Conservation (phyloP, 2,888 invertebrate species). For the Aelia acuminata region DNA sequence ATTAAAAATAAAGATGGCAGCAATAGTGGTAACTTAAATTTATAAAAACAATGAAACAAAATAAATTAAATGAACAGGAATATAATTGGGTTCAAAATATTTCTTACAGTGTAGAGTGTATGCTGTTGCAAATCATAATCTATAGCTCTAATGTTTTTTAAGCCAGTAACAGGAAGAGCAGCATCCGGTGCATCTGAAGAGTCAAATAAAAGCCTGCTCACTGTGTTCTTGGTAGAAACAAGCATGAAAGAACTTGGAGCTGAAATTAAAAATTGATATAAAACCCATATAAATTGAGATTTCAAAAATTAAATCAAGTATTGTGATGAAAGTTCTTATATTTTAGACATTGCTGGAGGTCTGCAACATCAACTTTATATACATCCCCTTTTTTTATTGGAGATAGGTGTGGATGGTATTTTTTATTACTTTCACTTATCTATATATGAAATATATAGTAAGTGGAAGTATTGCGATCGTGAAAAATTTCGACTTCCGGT, state of each 20-base stretch:
- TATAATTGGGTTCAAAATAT: conserved; percentile 65
- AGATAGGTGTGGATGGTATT: no score
- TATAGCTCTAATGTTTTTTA: conserved; percentile 85
- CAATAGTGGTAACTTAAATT: not conserved
- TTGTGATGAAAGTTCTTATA: no score
- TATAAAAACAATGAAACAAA: not conserved
- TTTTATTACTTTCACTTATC: no score
- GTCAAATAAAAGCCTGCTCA: conserved; percentile 85
- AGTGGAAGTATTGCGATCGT: no score
- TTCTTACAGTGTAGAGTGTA: conserved; percentile 79
- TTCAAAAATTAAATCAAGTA: no score
- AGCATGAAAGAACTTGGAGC: conserved; percentile 89
- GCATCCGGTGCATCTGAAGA: conserved; percentile 87
- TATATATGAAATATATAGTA: no score
- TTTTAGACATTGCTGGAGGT: no score
- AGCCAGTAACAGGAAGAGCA: conserved; percentile 82
- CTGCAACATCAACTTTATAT: no score
- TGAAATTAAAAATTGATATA: conserved; percentile 70
- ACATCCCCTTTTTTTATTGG: no score
- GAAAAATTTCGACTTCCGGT: no score
- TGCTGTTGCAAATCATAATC: conserved; percentile 88
- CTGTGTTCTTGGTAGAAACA: conserved; percentile 86
- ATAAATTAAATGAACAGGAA: conserved; percentile 49
- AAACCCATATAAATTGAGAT: not conserved
- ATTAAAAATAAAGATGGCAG: not conserved